Evolutionary conservation across 2,888 invertebrate genomes (phyloP).

Genomic region (Epinotia bilunana): DNA sequence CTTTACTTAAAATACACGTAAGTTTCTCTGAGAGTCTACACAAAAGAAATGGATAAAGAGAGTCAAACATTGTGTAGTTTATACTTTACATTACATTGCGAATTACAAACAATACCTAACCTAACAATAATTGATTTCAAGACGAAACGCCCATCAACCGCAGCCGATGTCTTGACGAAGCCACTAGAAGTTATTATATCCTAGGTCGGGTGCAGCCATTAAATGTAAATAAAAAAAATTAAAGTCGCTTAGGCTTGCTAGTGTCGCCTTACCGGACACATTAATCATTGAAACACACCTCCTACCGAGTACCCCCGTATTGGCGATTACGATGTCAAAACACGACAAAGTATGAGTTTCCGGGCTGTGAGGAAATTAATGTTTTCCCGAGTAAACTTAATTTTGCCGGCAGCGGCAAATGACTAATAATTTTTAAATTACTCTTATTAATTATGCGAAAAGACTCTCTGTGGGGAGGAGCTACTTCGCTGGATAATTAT

Average conservation of each 20-base stretch:
- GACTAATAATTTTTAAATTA: constrained; percentile 30
- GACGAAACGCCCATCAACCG: background rate
- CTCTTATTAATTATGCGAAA: constrained; percentile 24
- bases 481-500: constrained; percentile 1
- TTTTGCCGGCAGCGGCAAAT: constrained; percentile 20
- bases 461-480: background rate
- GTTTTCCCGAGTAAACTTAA: constrained; percentile 32
- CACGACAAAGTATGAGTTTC: constrained; percentile 43
- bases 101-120: too few relatives aligned
- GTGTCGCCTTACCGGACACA: constrained; percentile 60
- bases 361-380: constrained; percentile 31
- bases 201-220: constrained; percentile 10
- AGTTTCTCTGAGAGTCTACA: too few relatives aligned
- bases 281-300: constrained; percentile 59
- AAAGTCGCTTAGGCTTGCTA: constrained; percentile 46
- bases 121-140: too few relatives aligned
- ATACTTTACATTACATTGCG: too few relatives aligned
- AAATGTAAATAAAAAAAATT: constrained; percentile 31
- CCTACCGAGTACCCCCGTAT: constrained; percentile 50
- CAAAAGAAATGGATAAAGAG: too few relatives aligned
- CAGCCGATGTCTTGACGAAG: constrained; percentile 2
- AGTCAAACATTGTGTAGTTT: too few relatives aligned
- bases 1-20: too few relatives aligned
- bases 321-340: constrained; percentile 48
- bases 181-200: constrained; percentile 26